These are phyloP conservation scores for Rhinella marina DNA, from an alignment of 2,797 vertebrate species.

Conservation along the genomic window DNA sequence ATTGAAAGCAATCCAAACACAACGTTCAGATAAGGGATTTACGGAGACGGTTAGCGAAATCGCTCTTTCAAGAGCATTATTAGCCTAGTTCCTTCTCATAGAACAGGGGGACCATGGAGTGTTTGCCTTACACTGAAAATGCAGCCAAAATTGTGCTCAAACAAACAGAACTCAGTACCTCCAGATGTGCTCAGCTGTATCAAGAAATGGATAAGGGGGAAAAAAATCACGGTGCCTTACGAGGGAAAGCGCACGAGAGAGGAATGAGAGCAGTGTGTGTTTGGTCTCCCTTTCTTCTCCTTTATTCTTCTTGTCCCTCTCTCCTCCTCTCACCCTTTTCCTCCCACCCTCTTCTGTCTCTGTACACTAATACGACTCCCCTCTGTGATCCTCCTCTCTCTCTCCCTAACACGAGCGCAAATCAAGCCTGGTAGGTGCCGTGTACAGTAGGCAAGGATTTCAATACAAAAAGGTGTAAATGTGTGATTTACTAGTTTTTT, in stretches of 20 bases:
- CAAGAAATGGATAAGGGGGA: not conserved
- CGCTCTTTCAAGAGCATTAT: slow-evolving; percentile 60
- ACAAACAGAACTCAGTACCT: slow-evolving; percentile 45
- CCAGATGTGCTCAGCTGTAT: slow-evolving; percentile 38
- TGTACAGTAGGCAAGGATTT: not conserved
- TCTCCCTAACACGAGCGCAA: not conserved
- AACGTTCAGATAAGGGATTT: slow-evolving; percentile 40
- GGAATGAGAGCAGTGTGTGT: not conserved
- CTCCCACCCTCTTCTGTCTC: slow-evolving; percentile 35
- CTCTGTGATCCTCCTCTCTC: slow-evolving; percentile 16
- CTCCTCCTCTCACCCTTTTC: slow-evolving; percentile 45
- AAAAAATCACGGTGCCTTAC: not conserved
- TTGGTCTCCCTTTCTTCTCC: slow-evolving; percentile 10
- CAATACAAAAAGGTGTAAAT: not conserved
- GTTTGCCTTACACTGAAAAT: slow-evolving; percentile 44
- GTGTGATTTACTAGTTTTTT: not conserved
- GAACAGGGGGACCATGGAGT: slow-evolving; percentile 36
- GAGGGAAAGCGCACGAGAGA: not conserved
- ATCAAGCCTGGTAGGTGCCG: not conserved
- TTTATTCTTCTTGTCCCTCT: slow-evolving; percentile 30
- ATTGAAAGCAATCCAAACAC: slow-evolving; percentile 62
- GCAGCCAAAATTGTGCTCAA: slow-evolving; percentile 38
- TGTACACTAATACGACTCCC: slow-evolving; percentile 24
- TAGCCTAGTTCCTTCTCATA: slow-evolving; percentile 56
- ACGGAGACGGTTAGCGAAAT: slow-evolving; percentile 48